Evolutionary conservation across 1,140 invertebrate species (phyloP).

Genomic region (Polypedilum vanderplanki): DNA sequence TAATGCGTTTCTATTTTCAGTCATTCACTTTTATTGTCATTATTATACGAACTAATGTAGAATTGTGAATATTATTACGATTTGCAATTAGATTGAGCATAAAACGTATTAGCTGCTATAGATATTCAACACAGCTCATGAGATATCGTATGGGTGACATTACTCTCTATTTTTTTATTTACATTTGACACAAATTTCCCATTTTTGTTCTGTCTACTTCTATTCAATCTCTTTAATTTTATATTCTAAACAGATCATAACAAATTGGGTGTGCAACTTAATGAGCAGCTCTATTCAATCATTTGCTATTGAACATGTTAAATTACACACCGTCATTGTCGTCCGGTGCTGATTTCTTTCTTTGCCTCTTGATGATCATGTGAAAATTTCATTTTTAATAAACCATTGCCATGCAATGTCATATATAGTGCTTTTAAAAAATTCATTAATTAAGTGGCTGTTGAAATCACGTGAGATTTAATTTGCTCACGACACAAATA

Average conservation of each 20-base stretch:
- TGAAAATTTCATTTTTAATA: no score
- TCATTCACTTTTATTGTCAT: neutral
- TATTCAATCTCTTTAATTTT: neutral
- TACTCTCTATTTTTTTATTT: conserved; percentile 13
- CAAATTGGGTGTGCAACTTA: no score
- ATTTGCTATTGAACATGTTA: no score
- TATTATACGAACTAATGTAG: neutral
- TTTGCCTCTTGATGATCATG: no score
- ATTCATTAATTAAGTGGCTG: no score
- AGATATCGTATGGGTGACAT: neutral
- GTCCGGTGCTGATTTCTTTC: no score
- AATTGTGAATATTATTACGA: neutral
- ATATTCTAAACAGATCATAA: neutral
- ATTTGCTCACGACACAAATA: neutral
- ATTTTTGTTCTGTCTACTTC: neutral
- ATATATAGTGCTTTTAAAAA: no score
- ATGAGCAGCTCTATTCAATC: no score
- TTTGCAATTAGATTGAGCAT: neutral
- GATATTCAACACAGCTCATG: neutral
- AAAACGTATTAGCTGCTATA: neutral
- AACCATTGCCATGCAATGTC: no score
- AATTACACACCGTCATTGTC: no score
- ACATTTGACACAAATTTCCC: conserved; percentile 9
- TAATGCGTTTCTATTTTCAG: no score
- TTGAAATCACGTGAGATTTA: no score